Conservation (phyloP, 2,113 vertebrate species). For the Chauna torquata region DNA sequence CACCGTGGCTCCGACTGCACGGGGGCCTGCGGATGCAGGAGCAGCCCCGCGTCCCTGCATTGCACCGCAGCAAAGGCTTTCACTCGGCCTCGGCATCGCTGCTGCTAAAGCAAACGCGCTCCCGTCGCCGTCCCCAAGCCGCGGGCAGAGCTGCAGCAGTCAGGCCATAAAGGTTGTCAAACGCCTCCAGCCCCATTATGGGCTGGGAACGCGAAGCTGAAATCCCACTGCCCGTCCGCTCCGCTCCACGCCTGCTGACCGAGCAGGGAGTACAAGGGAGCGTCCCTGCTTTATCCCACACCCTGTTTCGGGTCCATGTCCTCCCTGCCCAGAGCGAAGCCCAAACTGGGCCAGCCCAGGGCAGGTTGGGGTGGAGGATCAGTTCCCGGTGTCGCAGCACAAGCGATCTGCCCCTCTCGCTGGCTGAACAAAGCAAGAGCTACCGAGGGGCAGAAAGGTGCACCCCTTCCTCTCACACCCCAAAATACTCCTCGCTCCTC, state of each 20-base stretch:
- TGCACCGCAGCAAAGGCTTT: not conserved
- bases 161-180: not conserved
- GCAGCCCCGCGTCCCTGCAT: rapidly evolving
- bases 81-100: not conserved
- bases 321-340: not conserved
- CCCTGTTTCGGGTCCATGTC: rapidly evolving
- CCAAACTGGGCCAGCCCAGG: rapidly evolving
- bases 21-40: rapidly evolving
- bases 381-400: not conserved
- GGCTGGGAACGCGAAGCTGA: not conserved
- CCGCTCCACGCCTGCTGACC: not conserved
- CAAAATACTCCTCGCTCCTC: not conserved
- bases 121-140: rapidly evolving
- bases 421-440: not conserved
- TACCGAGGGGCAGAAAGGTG: not conserved
- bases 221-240: not conserved
- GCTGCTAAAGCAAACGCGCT: rapidly evolving
- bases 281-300: not conserved
- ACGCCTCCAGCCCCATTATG: not conserved
- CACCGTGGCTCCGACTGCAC: not conserved
- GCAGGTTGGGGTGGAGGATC: not conserved
- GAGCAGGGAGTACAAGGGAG: not conserved
- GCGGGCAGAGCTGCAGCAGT: rapidly evolving
- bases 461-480: not conserved
- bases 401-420: not conserved